Conservation (phyloP, 2,888 invertebrate genomes). For the Drosophila borealis region DNA sequence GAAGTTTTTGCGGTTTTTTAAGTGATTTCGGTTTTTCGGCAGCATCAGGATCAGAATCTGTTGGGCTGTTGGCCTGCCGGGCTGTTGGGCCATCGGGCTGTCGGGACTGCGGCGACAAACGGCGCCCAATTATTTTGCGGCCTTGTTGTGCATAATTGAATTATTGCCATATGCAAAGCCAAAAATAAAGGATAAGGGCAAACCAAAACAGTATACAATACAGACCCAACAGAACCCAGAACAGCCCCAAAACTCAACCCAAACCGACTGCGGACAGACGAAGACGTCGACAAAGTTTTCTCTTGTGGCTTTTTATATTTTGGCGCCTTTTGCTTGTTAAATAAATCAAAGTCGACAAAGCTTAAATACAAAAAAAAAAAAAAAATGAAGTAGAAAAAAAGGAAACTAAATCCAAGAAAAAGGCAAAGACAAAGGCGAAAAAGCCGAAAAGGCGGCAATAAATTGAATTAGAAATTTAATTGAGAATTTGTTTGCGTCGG, state of each 20-base stretch:
- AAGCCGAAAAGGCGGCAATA: slow-evolving; percentile 56
- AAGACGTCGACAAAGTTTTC: slow-evolving; percentile 67
- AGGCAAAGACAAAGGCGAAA: slow-evolving; percentile 36
- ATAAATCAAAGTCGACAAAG: slow-evolving; percentile 71
- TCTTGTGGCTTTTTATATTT: slow-evolving; percentile 54
- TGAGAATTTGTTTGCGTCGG: slow-evolving; percentile 47
- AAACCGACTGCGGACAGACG: slow-evolving; percentile 26
- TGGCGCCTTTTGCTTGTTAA: slow-evolving; percentile 64
- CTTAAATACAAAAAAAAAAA: slow-evolving; percentile 30
- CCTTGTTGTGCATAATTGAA: slow-evolving; percentile 80
- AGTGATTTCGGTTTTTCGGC: slow-evolving; percentile 62
- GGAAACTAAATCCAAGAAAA: slow-evolving; percentile 11
- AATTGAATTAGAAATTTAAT: slow-evolving; percentile 75
- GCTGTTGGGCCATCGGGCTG: slow-evolving; percentile 2
- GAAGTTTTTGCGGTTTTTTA: slow-evolving; percentile 73
- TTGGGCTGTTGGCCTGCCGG: no score
- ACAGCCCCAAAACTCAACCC: slow-evolving; percentile 14
- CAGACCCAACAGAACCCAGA: not conserved
- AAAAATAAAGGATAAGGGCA: slow-evolving; percentile 50
- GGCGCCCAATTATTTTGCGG: slow-evolving; percentile 70
- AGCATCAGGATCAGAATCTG: not conserved
- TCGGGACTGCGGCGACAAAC: slow-evolving; percentile 27
- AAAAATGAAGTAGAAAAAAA: slow-evolving; percentile 3
- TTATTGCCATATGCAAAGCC: slow-evolving; percentile 78
- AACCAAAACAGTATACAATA: slow-evolving; percentile 19